Evolutionary conservation across 2,888 invertebrate species (phyloP), one percentile per base, ranked within the genome.

Genomic region (Nomada fabriciana): DNA sequence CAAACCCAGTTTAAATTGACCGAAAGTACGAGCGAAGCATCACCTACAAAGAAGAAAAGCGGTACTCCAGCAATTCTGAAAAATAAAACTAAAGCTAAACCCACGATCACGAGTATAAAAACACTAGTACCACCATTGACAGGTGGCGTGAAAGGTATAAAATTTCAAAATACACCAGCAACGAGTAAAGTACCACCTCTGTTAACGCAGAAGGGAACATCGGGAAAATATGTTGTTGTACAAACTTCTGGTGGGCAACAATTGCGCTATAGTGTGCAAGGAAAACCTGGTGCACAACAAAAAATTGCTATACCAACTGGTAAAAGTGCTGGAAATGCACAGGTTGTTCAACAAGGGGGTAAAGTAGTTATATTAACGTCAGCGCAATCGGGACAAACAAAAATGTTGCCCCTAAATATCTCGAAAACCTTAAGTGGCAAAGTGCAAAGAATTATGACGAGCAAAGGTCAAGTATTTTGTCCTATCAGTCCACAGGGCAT

Each of bases 391-490:
- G 91, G 90, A 7, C 92, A 91, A 60, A 83, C 90, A 0, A 93
- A 93, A 80, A 88, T 91, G 84, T 61, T 93, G n/a, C 93, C 93
- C 0, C 73, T 93, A 1, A 91, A 90, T 75, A 89, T 92, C 36
- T 83, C 64, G 91, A 95, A 92, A 94, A 94, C 80, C 92, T 93
- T 80, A 91, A 94, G 55, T 94, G 94, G 91, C 94, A 95, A 91
- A 94, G 94, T 94, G n/a, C 93, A 92, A 47, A 94, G 95, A 85
- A 95, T 95, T 77, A 94, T 95, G 61, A 95, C 95, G 7, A 95
- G 95, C n/a, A 95, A 95, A 88, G 95, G 95, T 2, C 95, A 95
- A 90, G 90, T 95, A 20, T 95, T 95, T 29, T 84, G 91, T 43
- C 88, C 91, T 5, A 85, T 91, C 11, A 90, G 83, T 68, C 83